Evolutionary conservation across 2,113 vertebrate genomes (phyloP).

Genomic region (Ancistrus triradiatus): DNA sequence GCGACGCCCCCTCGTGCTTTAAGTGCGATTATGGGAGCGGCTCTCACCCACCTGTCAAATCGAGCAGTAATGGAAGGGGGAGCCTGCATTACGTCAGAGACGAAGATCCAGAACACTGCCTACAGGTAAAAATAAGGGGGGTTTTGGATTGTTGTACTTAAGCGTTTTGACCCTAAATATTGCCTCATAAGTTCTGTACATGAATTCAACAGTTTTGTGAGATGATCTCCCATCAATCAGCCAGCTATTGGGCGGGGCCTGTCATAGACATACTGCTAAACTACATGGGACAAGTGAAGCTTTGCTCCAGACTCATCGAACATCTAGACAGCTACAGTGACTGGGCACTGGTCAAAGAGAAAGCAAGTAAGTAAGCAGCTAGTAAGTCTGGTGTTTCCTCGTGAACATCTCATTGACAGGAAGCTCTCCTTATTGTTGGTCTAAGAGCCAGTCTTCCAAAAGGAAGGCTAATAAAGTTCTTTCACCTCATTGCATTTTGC

Average conservation of each 20-base stretch:
- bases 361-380: slow-evolving; percentile 73
- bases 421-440: no score
- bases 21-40: slow-evolving; percentile 73
- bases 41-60: slow-evolving; percentile 74
- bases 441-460: no score
- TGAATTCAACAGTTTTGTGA: slow-evolving; percentile 84
- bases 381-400: no score
- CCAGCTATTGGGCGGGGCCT: slow-evolving; percentile 82
- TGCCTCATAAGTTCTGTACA: background rate
- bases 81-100: slow-evolving; percentile 15
- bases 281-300: slow-evolving; percentile 88
- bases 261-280: slow-evolving; percentile 88
- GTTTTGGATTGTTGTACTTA: no score
- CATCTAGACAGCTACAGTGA: slow-evolving; percentile 85
- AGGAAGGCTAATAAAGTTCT: no score
- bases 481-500: no score
- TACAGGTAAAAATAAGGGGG: slow-evolving; percentile 50
- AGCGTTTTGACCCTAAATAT: background rate
- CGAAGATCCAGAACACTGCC: background rate
- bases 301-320: slow-evolving; percentile 84
- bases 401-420: no score
- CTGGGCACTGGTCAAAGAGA: slow-evolving; percentile 84
- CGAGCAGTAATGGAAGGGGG: slow-evolving; percentile 17
- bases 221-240: slow-evolving; percentile 78
- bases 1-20: slow-evolving; percentile 82